Evolutionary conservation across 2,888 invertebrate species (phyloP), one percentile per base, ranked within the genome.

Genomic region (Tenodera sinensis): DNA sequence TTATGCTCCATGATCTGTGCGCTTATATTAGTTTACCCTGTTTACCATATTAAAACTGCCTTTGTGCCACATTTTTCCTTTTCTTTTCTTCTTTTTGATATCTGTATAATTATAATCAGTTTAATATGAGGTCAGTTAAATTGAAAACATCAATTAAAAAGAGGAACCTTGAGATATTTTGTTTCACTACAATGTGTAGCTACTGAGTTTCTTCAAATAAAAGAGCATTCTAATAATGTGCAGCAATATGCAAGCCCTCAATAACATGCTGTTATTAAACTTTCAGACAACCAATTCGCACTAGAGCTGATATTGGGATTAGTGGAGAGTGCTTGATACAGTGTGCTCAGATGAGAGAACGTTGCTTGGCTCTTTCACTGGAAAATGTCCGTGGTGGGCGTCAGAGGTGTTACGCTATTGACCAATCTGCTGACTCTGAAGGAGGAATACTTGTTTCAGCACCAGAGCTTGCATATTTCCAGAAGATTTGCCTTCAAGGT

Each of bases 401-500:
- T 28, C 93, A 93, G 90, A 91, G 93, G 47, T 93, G 93, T 90
- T 93, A 92, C 90, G 92, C 93, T 88, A 91, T 93, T n/a, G 93
- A 93, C 87, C 92, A 92, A 6, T 92, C 93, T 25, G 92, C 93
- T 1, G 93, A 92, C 85, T 92, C 92, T 42, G 93, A 93, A 83
- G 91, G 92, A 34, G 91, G 92, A 15, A 91, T 92, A 4, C 91
- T 93, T 9, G 92, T 92, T 83, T 92, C 93, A 3, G 92, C 93
- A 6, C 92, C 93, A 6, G 93, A 93, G 83, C 92, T 93, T 30
- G 92, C 93, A 85, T 93, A 93, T 91, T 93, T 93, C 91, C 93
- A 94, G 91, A 94, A 94, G 90, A 93, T 93, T 87, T 94, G 94
- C 90, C 92, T 94, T 14, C 91, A 92, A 91, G 93, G 93, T 93